Evolutionary conservation across 2,888 invertebrate genomes (phyloP), one percentile per base, ranked within the genome.

Genomic region (Chrysolina americana): DNA sequence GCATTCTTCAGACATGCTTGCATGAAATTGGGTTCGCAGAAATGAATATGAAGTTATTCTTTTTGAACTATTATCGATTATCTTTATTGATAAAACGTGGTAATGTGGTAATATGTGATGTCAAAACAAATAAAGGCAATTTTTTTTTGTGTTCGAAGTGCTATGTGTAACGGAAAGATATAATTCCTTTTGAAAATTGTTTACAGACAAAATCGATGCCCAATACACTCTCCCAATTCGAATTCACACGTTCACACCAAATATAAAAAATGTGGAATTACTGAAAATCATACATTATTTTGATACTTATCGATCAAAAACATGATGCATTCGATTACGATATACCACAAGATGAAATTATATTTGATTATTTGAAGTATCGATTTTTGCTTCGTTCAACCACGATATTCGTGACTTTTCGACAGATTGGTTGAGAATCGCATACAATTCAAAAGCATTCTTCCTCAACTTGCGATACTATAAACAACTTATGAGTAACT

Each of bases 371-470:
- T 59, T 59, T 59, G 36, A 23, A 59, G 15, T 59, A 59, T 28
- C 59, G 36, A 59, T 59, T 59, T 59, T 59, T 59, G 59, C 36
- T 36, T 36, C 28, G 59, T n/a, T 53, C 53, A n/a, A 59, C 59
- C 59, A 59, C 59, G 59, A 59, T 59, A 59, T 36, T 59, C 59
- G 59, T 59, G 59, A 59, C 59, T 59, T 59, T 28, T 28, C 28
- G 28, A 21, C 53, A 21, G 53, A 53, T 53, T 53, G 53, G 53
- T 21, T 53, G 53, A 36, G 36, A 59, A 59, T 59, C 28, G 13
- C n/a, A 59, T 13, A 17, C 23, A 15, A 28, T 36, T 28, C 36
- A n/a, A 59, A 59, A 59, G 19, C 59, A 59, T 59, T 8, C 28
- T 36, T n/a, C n/a, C 59, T 13, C 36, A 59, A 59, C n/a, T 15